These are phyloP conservation scores for Linepithema humile DNA, from an alignment of 1,140 invertebrate species.

Conservation along the genomic window DNA sequence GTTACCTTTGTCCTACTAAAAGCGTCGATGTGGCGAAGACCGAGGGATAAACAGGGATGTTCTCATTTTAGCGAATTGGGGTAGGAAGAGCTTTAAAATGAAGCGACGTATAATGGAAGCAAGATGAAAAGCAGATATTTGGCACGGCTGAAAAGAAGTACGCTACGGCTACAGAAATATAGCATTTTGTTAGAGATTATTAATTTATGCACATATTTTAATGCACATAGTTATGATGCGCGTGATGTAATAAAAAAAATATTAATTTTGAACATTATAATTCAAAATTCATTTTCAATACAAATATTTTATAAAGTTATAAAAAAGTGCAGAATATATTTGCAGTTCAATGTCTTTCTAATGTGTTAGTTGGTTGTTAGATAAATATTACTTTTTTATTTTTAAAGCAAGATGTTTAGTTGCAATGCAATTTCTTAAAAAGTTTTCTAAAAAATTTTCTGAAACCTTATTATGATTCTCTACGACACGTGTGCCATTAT, in stretches of 20 bases:
- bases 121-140: constrained; percentile 27
- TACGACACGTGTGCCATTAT: background rate
- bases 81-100: constrained; percentile 47
- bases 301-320: background rate
- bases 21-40: constrained; percentile 45
- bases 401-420: too few relatives aligned
- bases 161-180: background rate
- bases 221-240: background rate
- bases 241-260: background rate
- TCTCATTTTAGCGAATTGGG: constrained; percentile 46
- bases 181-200: background rate
- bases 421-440: too few relatives aligned
- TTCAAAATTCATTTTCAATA: background rate
- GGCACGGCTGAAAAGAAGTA: background rate
- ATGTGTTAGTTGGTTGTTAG: background rate
- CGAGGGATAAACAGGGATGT: background rate
- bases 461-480: background rate
- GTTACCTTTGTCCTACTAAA: constrained; percentile 32
- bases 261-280: background rate
- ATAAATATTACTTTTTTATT: background rate
- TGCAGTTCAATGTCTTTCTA: background rate
- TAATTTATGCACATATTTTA: background rate
- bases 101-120: background rate
- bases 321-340: background rate
- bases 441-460: too few relatives aligned